Conservation (phyloP, 2,888 invertebrate species). For the Meganola albula region DNA sequence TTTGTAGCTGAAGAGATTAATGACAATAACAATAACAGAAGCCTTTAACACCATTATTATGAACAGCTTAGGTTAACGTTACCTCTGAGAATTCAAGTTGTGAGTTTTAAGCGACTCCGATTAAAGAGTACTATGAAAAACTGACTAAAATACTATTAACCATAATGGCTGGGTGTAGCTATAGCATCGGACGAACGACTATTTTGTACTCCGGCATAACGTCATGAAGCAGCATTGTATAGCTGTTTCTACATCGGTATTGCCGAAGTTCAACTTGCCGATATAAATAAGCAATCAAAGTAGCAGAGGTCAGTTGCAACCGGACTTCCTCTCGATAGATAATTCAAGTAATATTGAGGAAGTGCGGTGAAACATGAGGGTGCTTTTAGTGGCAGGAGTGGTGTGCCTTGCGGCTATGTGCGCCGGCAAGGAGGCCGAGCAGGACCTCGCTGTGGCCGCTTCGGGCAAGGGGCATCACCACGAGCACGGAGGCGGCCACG, state of each 20-base stretch:
- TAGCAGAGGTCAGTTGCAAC: conserved; percentile 31
- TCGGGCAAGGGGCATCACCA: conserved; percentile 60
- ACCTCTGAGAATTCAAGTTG: too few species aligned
- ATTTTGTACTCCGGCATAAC: background rate
- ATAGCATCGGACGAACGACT: background rate
- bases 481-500: conserved; percentile 81
- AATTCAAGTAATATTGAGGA: conserved; percentile 21
- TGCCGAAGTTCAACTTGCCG: conserved; percentile 43
- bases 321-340: conserved; percentile 30
- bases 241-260: conserved; percentile 52
- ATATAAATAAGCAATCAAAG: conserved; percentile 61
- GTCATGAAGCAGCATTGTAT: background rate
- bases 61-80: too few species aligned
- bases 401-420: conserved; percentile 57
- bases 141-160: too few species aligned
- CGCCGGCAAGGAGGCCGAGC: conserved; percentile 42
- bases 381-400: conserved; percentile 51
- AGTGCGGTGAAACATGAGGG: conserved; percentile 46
- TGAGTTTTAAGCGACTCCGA: too few species aligned
- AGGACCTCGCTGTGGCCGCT: conserved; percentile 69
- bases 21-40: too few species aligned
- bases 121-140: too few species aligned
- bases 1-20: too few species aligned
- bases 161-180: too few species aligned
- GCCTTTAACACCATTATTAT: too few species aligned